Evolutionary conservation across 2,113 vertebrate genomes (phyloP), one percentile per base, ranked within the genome.

Genomic region (Cepphus grylle): DNA sequence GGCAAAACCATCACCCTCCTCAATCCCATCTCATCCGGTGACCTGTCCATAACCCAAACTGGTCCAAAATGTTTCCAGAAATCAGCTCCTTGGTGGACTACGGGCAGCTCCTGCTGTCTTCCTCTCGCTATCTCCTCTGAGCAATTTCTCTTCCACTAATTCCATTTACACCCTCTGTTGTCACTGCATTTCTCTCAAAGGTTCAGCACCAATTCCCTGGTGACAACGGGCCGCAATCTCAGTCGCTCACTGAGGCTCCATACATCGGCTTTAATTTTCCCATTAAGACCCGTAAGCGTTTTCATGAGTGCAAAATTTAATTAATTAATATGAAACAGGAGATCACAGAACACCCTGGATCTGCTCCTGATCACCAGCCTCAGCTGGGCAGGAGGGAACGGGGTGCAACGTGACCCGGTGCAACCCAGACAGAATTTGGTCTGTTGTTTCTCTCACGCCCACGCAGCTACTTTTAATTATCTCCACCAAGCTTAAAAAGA

Each of bases 11-110:
- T 22, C 25, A 7, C 17, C 53, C 16, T 0, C 32, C 56, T 36
- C 3, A 0, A 43, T 18, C 76, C 63, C 69, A 49, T 2, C 38
- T 42, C 11, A 1, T 34, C 81, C 47, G 30, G 1, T 4, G 2
- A 59, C 9, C 27, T 20, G 5, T 38, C 77, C 49, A 4, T 4
- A 43, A 25, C 16, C 20, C 55, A 61, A 15, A 12, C 38, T 11
- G 15, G 27, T n/a, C 55, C 40, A 32, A 69, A 74, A 55, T 0
- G 1, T 13, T 47, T 9, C 82, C 47, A 81, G 58, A 42, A 27
- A 63, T 17, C 22, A 42, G 52, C 32, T 23, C 47, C 69, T 34
- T 34, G 69, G 20, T 55, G 19, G n/a, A 23, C 7, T 23, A 19
- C 0, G 11, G 30, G 61, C 65, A 59, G 10, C 23, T 53, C 21